Evolutionary conservation across 92 coral and sea anemone genomes (phyloP), one percentile per base, ranked within the genome.

Genomic region (Epizoanthus stellaris): DNA sequence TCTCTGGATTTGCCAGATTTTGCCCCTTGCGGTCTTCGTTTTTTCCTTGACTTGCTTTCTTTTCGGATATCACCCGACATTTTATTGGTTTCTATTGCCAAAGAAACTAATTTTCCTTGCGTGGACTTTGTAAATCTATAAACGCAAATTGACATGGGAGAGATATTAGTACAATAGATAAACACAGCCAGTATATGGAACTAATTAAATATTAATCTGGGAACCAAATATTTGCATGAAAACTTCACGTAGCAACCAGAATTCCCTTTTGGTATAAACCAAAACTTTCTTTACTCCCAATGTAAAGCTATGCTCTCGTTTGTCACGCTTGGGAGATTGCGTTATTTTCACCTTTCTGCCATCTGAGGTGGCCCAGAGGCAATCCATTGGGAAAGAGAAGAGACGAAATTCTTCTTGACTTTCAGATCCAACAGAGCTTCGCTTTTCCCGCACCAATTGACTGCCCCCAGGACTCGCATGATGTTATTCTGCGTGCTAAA

Each of bases 1-100:
- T 79, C 83, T 79, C 83, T 45, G 17, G 83, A 79, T 62, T 43
- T 43, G 4, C 83, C 83, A 21, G 83, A 62, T 64, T 20, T 79
- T 21, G 72, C 83, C 23, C 72, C 83, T 42, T 8, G 60, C 42
- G 83, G 61, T 14, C 72, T 42, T 45, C 4, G 71, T 19, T 79
- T 79, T 61, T 14, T 54, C 47, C 34, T 75, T 25, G 23, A 10
- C 67, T 64, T 79, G 64, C 43, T 79, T 38, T 79, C 83, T 12
- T 40, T 62, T 19, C 19, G 67, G 13, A 19, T 79, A 9, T 79
- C 20, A 9, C 23, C 57, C 64, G 58, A 49, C 83, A 79, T 79
- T 20, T 79, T 4, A 19, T n/a, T 39, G 20, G 67, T n/a, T 43
- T 63, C 23, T 49, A 49, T 64, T 42, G 52, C 67, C 25, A 14